Evolutionary conservation across 2,797 vertebrate species (phyloP), one percentile per base, ranked within the genome.

Genomic region (Brachyalestes nurse): DNA sequence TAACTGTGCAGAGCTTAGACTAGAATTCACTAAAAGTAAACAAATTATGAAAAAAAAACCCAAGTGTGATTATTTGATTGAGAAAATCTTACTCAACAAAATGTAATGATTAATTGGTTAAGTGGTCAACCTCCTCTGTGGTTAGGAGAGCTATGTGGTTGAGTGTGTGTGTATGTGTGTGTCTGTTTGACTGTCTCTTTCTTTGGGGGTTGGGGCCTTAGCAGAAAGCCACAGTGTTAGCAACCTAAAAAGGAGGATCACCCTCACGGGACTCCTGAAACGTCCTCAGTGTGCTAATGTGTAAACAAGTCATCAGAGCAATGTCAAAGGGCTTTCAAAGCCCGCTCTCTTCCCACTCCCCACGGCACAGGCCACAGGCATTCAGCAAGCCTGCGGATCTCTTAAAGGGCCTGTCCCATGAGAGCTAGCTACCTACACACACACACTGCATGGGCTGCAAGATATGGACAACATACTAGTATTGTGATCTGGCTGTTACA

Each of bases 291-390:
- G 77, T 77, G 81, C 79, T 88, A 88, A 95, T 94, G 92, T 95
- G 94, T 94, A 95, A 96, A 95, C 93, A 94, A 95, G 95, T 95
- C 94, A 93, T 93, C 93, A 94, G 94, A 94, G 92, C 89, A 91
- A 93, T 95, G 94, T 93, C 94, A 82, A 80, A 92, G 92, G 90
- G 93, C 93, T 94, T 83, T 82, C 92, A 92, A 90, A 93, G 93
- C 93, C 94, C 93, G 92, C 92, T 93, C 94, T 88, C 89, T 90
- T 91, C 92, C 88, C 87, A 90, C 93, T 94, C 92, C 95, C 93
- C 92, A 92, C 23, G 77, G 92, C 93, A 93, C 92, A 88, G 90
- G 92, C 92, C 93, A 92, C 93, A 93, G 91, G 93, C 91, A 91
- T 93, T 95, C 95, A 95, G 93, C 93, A 92, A 89, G 86, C 91